These are phyloP conservation scores for Chaetodon trifascialis DNA, from an alignment of 2,113 vertebrate species.

Conservation along the genomic window DNA sequence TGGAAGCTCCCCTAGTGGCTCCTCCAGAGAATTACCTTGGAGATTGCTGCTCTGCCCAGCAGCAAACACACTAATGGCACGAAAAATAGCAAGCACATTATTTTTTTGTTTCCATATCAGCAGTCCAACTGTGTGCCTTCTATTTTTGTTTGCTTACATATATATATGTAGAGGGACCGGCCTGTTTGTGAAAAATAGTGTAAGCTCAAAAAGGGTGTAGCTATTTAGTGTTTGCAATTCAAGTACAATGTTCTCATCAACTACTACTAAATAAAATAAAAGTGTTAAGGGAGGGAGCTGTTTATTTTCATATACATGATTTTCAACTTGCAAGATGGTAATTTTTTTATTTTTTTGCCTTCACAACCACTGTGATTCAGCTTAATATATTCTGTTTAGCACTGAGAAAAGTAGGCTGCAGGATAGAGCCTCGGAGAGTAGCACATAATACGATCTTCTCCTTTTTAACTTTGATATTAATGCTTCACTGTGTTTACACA, in stretches of 20 bases:
- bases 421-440: conserved; percentile 1
- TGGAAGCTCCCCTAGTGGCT: conserved; percentile 84
- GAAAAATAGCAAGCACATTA: conserved; percentile 74
- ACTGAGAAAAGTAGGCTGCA: conserved; percentile 31
- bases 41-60: conserved; percentile 67
- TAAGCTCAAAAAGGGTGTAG: conserved; percentile 71
- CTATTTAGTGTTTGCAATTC: conserved; percentile 82
- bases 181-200: conserved; percentile 74
- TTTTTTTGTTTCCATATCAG: conserved; percentile 74
- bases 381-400: conserved; percentile 40
- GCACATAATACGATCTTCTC: conserved; percentile 2
- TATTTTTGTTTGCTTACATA: conserved; percentile 75
- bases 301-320: conserved; percentile 67
- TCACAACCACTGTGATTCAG: conserved; percentile 28
- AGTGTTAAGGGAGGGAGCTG: conserved; percentile 76
- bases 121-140: conserved; percentile 66
- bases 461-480: conserved; percentile 18
- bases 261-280: conserved; percentile 80
- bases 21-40: conserved; percentile 76
- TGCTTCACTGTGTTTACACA: conserved; percentile 24
- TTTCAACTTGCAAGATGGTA: conserved; percentile 54
- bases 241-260: conserved; percentile 81
- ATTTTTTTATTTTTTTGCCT: conserved; percentile 22
- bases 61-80: conserved; percentile 75
- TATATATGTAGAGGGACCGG: conserved; percentile 60